phyloP scores from a whole-genome alignment of 1,140 invertebrate species.

The Eriosoma lanigerum region DNA sequence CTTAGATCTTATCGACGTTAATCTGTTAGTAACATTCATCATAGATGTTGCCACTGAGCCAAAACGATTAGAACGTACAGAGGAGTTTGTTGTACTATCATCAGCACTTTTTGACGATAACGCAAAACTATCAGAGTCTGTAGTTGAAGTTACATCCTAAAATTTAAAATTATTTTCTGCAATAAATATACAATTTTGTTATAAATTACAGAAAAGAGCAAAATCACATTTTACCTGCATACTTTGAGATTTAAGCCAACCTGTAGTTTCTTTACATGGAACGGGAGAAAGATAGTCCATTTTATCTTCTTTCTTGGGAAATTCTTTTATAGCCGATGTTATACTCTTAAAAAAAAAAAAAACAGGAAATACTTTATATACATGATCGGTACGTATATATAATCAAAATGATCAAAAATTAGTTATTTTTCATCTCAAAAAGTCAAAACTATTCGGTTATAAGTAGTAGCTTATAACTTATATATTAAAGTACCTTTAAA shows the following conservation, averaged over 20 bases:
- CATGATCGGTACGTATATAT: neutral
- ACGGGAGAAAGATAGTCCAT: slow-evolving; percentile 48
- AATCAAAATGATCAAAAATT: neutral
- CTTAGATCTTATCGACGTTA: slow-evolving; percentile 45
- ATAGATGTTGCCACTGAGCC: slow-evolving; percentile 32
- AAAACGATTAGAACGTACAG: slow-evolving; percentile 24
- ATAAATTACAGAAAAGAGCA: neutral
- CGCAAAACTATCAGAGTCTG: slow-evolving; percentile 32
- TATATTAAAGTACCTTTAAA: too few species aligned
- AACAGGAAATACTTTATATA: neutral
- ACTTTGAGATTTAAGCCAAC: slow-evolving; percentile 53
- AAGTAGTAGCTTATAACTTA: too few species aligned
- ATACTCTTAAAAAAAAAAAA: slow-evolving; percentile 29
- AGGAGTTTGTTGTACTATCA: neutral
- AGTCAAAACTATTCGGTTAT: too few species aligned
- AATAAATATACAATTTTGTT: neutral
- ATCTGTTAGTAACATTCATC: slow-evolving; percentile 32
- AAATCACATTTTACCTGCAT: slow-evolving; percentile 50
- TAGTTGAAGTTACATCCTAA: slow-evolving; percentile 33
- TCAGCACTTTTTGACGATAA: slow-evolving; percentile 1
- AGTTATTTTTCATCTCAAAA: too few species aligned
- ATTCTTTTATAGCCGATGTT: slow-evolving; percentile 40
- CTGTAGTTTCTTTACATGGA: slow-evolving; percentile 34
- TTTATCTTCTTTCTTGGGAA: slow-evolving; percentile 46
- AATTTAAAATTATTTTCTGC: neutral